Evolutionary conservation across 1,140 invertebrate genomes (phyloP).

Genomic region (Sweltsa coloradensis): DNA sequence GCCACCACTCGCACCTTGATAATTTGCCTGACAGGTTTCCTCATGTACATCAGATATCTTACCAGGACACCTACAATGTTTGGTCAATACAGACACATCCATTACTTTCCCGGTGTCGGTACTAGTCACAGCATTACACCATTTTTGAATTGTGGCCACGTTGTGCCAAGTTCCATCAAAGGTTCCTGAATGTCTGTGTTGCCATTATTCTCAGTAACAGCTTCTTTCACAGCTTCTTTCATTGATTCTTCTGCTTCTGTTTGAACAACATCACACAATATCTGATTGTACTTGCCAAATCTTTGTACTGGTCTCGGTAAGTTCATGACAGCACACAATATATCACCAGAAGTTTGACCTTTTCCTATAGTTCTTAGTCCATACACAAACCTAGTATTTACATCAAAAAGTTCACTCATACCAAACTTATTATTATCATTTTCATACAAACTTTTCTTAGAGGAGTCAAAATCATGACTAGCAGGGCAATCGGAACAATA

Average conservation of each 20-base stretch:
- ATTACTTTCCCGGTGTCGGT: slow-evolving; percentile 12
- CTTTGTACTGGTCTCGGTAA: slow-evolving; percentile 7
- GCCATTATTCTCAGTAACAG: not conserved
- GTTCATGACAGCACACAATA: slow-evolving; percentile 11
- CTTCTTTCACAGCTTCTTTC: not conserved
- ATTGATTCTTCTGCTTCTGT: not conserved
- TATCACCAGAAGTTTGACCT: slow-evolving; percentile 10
- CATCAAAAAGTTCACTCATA: too few relatives aligned
- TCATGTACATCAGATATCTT: slow-evolving; percentile 9
- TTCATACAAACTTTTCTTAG: too few relatives aligned
- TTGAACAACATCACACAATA: not conserved
- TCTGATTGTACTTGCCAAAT: not conserved
- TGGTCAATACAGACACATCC: slow-evolving; percentile 8
- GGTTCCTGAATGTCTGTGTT: not conserved
- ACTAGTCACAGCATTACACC: slow-evolving; percentile 7
- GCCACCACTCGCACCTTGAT: slow-evolving; percentile 10
- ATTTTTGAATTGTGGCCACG: slow-evolving; percentile 10
- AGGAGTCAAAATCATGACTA: too few relatives aligned
- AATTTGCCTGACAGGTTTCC: slow-evolving; percentile 14
- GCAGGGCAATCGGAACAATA: too few relatives aligned
- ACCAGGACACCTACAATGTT: slow-evolving; percentile 9
- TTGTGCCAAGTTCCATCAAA: slow-evolving; percentile 14
- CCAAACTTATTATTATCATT: too few relatives aligned
- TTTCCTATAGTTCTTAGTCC: slow-evolving; percentile 7
- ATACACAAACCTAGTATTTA: slow-evolving; percentile 13